phyloP scores from a whole-genome alignment of 2,888 invertebrate species.

The Mactromeris polynyma region DNA sequence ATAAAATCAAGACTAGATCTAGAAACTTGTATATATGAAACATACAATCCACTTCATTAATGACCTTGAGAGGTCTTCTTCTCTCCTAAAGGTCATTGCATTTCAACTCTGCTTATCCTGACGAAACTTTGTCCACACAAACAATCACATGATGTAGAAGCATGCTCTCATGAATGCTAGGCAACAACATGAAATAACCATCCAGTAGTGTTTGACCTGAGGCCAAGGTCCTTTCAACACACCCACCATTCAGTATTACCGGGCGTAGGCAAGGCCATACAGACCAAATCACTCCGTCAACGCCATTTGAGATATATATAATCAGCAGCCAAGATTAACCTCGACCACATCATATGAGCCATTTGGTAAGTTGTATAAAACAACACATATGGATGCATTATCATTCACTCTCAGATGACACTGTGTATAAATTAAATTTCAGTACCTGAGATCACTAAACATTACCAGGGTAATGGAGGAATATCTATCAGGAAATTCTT shows the following conservation, averaged over 20 bases:
- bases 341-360: neutral
- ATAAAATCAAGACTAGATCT: slow-evolving; percentile 43
- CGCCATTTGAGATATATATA: neutral
- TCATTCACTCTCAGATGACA: slow-evolving; percentile 4
- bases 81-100: neutral
- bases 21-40: slow-evolving; percentile 50
- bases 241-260: neutral
- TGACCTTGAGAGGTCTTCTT: neutral
- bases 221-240: neutral
- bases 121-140: neutral
- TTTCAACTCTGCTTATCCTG: neutral
- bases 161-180: slow-evolving; percentile 41
- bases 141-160: neutral
- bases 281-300: neutral
- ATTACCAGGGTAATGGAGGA: neutral
- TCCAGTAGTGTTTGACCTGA: slow-evolving; percentile 8
- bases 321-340: neutral
- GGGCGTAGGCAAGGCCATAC: neutral
- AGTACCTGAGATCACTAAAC: slow-evolving; percentile 35
- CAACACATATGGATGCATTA: neutral
- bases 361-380: neutral
- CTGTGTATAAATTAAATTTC: neutral
- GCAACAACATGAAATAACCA: slow-evolving; percentile 28
- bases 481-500: slow-evolving; percentile 1
- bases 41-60: neutral